phyloP scores from a whole-genome alignment of 1,140 invertebrate genomes.

The Atta texana region DNA sequence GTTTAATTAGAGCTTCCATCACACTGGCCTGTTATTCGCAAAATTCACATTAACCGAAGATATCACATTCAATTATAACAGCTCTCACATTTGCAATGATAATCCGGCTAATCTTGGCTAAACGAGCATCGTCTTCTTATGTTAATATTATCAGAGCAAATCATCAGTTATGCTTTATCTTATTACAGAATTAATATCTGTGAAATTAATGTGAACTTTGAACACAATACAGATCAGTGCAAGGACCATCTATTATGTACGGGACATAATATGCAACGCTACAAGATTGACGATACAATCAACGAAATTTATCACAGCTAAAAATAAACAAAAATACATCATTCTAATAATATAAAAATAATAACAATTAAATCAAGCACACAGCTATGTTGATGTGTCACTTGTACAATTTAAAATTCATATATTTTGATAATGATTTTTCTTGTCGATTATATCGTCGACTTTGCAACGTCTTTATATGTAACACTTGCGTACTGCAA shows the following conservation, averaged over 20 bases:
- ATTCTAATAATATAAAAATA: no score
- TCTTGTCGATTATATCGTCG: not conserved
- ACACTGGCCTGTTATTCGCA: conserved; percentile 25
- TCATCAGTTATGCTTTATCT: conserved; percentile 31
- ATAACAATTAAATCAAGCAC: not conserved
- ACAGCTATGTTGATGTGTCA: not conserved
- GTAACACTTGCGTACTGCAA: conserved; percentile 21
- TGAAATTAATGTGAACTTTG: conserved; percentile 49
- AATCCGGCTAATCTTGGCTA: conserved; percentile 11
- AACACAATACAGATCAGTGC: conserved; percentile 15
- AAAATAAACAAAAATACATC: not conserved
- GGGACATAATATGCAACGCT: not conserved
- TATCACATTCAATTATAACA: not conserved
- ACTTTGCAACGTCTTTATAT: conserved; percentile 32
- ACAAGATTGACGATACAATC: conserved; percentile 19
- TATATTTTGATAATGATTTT: not conserved
- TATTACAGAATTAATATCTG: conserved; percentile 30
- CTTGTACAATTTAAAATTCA: not conserved
- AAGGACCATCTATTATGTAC: conserved; percentile 23
- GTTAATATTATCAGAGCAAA: conserved; percentile 52
- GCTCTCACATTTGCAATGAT: conserved; percentile 2
- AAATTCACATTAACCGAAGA: conserved; percentile 36
- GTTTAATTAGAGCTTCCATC: not conserved
- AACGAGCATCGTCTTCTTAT: conserved; percentile 41
- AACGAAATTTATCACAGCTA: not conserved